A percentile compares a stretch with the other conserved stretches of the same genome.
Conservation (phyloP, 2,797 vertebrate species). For the Clarias laeviceps region DNA sequence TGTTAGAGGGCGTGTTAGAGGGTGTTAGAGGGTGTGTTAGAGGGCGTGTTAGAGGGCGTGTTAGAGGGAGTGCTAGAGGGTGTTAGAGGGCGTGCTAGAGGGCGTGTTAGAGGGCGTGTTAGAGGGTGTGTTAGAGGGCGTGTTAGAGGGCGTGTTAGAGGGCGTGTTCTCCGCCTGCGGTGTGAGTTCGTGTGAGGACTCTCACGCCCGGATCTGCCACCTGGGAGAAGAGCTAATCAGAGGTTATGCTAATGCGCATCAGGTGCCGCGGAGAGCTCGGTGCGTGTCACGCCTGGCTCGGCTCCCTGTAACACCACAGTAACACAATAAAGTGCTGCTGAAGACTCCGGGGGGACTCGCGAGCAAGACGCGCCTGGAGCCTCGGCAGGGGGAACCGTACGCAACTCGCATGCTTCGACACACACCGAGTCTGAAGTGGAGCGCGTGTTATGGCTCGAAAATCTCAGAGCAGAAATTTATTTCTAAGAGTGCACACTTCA, state of each 20-base stretch:
- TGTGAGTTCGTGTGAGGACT: slow-evolving; percentile 24
- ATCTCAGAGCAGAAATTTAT: background rate
- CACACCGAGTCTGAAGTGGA: background rate
- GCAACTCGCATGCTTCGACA: background rate
- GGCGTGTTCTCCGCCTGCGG: background rate
- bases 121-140: too few relatives aligned
- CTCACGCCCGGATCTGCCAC: slow-evolving; percentile 36
- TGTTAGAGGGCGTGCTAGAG: too few relatives aligned
- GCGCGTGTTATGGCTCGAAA: background rate
- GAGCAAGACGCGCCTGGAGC: background rate
- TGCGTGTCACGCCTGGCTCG: slow-evolving; percentile 26
- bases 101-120: too few relatives aligned
- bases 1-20: too few relatives aligned
- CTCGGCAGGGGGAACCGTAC: background rate
- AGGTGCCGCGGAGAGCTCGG: slow-evolving; percentile 42
- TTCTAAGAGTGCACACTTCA: background rate
- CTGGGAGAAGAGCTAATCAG: slow-evolving; percentile 54
- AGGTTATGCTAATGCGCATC: slow-evolving; percentile 57
- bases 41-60: too few relatives aligned
- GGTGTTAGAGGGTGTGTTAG: too few relatives aligned
- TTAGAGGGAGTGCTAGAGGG: too few relatives aligned
- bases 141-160: too few relatives aligned
- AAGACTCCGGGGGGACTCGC: slow-evolving; percentile 14
- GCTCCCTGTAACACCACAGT: slow-evolving; percentile 41
- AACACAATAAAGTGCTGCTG: slow-evolving; percentile 36